Conservation (phyloP, 2,888 invertebrate genomes). For the Cheilosia grossa region DNA sequence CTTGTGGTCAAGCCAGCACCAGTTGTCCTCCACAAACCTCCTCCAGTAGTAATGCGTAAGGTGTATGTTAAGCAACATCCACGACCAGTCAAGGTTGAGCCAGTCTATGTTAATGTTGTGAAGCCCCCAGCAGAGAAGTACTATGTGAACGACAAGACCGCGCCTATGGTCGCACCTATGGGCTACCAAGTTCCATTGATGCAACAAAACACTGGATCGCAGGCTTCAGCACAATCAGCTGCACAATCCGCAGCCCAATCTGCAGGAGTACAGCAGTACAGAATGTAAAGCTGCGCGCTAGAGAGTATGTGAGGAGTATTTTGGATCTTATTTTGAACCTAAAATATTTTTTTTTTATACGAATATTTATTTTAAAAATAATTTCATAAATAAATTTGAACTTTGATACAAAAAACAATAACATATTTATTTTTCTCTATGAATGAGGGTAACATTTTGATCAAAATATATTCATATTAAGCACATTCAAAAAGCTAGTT, state of each 20-base stretch:
- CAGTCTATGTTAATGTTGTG: constrained; percentile 82
- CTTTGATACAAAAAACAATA: constrained; percentile 7
- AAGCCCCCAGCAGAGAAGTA: constrained; percentile 83
- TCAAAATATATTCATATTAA: too few relatives aligned
- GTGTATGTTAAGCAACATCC: constrained; percentile 81
- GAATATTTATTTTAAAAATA: constrained; percentile 61
- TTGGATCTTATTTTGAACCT: background rate
- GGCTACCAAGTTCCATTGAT: background rate
- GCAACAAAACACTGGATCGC: background rate
- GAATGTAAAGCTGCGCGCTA: background rate
- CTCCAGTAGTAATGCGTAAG: constrained; percentile 82
- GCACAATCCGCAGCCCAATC: constrained; percentile 23
- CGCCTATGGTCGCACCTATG: background rate
- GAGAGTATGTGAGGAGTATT: background rate
- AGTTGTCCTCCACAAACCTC: constrained; percentile 82
- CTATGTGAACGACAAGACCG: constrained; percentile 81
- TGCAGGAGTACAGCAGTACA: constrained; percentile 6
- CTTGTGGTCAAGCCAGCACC: constrained; percentile 82
- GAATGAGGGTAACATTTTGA: too few relatives aligned
- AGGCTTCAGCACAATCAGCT: constrained; percentile 16
- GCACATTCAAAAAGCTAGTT: too few relatives aligned
- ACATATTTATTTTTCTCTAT: too few relatives aligned
- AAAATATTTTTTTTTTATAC: constrained; percentile 49
- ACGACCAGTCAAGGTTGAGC: constrained; percentile 82
- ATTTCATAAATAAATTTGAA: constrained; percentile 59